Percentiles rank a stretch among this genome's conserved stretches.
Conservation (phyloP, 53 echinoderm and acorn worm species). For the Zoroaster sp. region DNA sequence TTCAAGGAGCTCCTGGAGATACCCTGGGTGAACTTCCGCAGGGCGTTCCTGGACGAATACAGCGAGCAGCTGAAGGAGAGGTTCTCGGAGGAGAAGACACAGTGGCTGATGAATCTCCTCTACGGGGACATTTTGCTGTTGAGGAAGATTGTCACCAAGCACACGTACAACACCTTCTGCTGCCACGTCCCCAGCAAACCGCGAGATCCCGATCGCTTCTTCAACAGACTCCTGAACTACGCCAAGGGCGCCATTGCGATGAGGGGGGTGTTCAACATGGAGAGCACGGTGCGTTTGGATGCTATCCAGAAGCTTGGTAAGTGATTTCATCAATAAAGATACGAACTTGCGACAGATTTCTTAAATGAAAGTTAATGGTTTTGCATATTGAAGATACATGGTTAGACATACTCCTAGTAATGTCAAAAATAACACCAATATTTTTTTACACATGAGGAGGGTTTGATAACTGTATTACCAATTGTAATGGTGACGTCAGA, state of each 20-base stretch:
- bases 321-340: too few species aligned
- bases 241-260: slow-evolving; percentile 83
- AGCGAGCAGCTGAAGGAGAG: slow-evolving; percentile 60
- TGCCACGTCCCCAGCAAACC: slow-evolving; percentile 19
- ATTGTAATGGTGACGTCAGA: too few species aligned
- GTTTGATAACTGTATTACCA: too few species aligned
- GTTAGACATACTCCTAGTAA: too few species aligned
- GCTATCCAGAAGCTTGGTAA: slow-evolving; percentile 53
- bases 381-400: too few species aligned
- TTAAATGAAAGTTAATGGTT: too few species aligned
- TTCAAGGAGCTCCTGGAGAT: slow-evolving; percentile 64
- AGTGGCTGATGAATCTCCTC: slow-evolving; percentile 81
- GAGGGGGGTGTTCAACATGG: slow-evolving; percentile 92
- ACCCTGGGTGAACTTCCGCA: slow-evolving; percentile 76
- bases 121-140: slow-evolving; percentile 85
- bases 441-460: too few species aligned
- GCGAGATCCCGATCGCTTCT: slow-evolving; percentile 76
- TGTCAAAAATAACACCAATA: too few species aligned
- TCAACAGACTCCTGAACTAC: slow-evolving; percentile 72
- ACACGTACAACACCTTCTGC: slow-evolving; percentile 71
- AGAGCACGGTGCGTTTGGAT: slow-evolving; percentile 80
- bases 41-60: slow-evolving; percentile 72
- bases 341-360: too few species aligned
- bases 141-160: slow-evolving; percentile 66
- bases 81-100: slow-evolving; percentile 56